These are phyloP conservation scores for Talpa occidentalis DNA, from an alignment of 2,113 vertebrate species.

Conservation along the genomic window DNA sequence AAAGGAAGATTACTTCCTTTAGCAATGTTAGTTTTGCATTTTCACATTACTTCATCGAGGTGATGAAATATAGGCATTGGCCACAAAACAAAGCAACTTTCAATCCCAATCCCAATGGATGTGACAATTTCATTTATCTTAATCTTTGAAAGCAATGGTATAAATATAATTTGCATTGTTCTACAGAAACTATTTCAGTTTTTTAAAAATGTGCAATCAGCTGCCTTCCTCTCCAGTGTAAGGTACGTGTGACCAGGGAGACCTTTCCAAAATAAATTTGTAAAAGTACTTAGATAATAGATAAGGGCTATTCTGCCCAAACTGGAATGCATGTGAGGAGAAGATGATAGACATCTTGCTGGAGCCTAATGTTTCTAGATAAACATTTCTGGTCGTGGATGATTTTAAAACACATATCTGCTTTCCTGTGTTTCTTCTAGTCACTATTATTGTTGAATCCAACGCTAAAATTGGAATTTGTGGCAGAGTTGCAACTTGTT, in stretches of 20 bases:
- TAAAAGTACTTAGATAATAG: conserved; percentile 82
- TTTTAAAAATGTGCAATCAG: conserved; percentile 85
- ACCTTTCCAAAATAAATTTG: conserved; percentile 87
- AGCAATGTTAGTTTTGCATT: neutral
- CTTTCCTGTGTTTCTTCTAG: conserved; percentile 89
- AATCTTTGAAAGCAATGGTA: conserved; percentile 78
- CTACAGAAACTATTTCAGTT: conserved; percentile 74
- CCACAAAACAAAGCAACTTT: conserved; percentile 69
- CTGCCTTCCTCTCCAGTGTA: conserved; percentile 83
- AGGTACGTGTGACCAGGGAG: conserved; percentile 87
- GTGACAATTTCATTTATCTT: conserved; percentile 81
- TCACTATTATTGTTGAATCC: conserved; percentile 80
- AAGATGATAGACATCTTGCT: conserved; percentile 85
- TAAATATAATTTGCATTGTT: conserved; percentile 88
- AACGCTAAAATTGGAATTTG: conserved; percentile 89
- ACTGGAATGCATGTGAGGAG: conserved; percentile 79
- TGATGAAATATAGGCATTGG: conserved; percentile 28
- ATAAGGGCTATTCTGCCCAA: conserved; percentile 85
- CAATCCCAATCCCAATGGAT: conserved; percentile 68
- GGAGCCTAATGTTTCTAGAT: conserved; percentile 83
- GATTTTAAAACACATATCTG: conserved; percentile 88
- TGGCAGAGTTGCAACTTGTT: conserved; percentile 84
- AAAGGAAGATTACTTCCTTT: neutral
- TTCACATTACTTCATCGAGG: neutral
- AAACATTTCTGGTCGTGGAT: conserved; percentile 87